Conservation (phyloP, 2,888 invertebrate species). For the Ormyrus pomaceus region DNA sequence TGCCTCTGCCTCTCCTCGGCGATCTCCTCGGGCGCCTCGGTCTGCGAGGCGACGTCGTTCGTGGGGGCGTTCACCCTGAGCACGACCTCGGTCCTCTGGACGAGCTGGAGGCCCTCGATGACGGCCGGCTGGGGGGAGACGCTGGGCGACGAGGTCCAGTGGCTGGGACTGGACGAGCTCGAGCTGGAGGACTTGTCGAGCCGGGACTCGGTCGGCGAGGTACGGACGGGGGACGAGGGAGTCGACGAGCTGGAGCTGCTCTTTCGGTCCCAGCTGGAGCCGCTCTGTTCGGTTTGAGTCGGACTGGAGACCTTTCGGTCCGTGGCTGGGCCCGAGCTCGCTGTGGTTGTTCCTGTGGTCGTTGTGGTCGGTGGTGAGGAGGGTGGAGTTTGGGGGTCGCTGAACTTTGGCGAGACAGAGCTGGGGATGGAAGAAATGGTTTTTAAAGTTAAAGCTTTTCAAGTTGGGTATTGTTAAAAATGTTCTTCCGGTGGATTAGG, state of each 20-base stretch:
- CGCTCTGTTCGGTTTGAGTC: conserved; percentile 69
- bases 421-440: conserved; percentile 28
- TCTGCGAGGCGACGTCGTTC: conserved; percentile 80
- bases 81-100: conserved; percentile 81
- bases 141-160: conserved; percentile 67
- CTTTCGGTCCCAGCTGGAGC: conserved; percentile 60
- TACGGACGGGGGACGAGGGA: conserved; percentile 60
- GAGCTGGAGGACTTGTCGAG: conserved; percentile 63
- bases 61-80: conserved; percentile 80
- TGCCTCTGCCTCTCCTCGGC: conserved; percentile 65
- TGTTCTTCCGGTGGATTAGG: too few species aligned
- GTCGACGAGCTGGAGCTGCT: conserved; percentile 45
- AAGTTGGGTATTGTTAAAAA: too few species aligned
- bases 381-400: conserved; percentile 7
- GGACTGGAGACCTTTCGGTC: conserved; percentile 71
- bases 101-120: conserved; percentile 78
- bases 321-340: not conserved
- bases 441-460: too few species aligned
- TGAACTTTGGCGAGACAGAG: conserved; percentile 37
- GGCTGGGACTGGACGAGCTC: conserved; percentile 59
- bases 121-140: conserved; percentile 71
- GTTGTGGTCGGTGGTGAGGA: not conserved
- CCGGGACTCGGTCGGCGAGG: conserved; percentile 56
- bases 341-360: not conserved
- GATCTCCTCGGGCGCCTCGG: conserved; percentile 74